Conservation (phyloP, 2,888 invertebrate genomes). For the Thymelicus sylvestris region DNA sequence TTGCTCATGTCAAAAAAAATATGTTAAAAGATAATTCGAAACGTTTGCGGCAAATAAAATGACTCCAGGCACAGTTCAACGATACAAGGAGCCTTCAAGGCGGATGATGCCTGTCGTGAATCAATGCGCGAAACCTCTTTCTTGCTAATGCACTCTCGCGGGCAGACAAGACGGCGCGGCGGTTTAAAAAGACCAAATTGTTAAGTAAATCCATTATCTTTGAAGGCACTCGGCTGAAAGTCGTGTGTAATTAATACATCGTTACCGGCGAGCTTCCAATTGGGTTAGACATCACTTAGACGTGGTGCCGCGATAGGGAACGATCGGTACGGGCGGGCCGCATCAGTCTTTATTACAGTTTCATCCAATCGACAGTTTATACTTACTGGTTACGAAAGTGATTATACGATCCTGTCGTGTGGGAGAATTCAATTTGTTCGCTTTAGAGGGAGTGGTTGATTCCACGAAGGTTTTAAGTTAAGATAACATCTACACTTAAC, state of each 20-base stretch:
- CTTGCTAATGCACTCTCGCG: slow-evolving; percentile 55
- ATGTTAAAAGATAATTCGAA: slow-evolving; percentile 19
- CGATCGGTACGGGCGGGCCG: slow-evolving; percentile 16
- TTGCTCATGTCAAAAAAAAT: neutral
- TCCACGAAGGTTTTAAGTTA: slow-evolving; percentile 59
- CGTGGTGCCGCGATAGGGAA: slow-evolving; percentile 3
- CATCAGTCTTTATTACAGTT: slow-evolving; percentile 25
- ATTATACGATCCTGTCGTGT: slow-evolving; percentile 53
- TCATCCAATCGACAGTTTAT: slow-evolving; percentile 41
- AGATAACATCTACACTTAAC: slow-evolving; percentile 68
- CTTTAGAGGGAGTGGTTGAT: slow-evolving; percentile 64
- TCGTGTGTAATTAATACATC: slow-evolving; percentile 16
- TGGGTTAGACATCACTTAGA: slow-evolving; percentile 20
- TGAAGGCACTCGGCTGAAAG: slow-evolving; percentile 15
- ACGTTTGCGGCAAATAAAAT: slow-evolving; percentile 6
- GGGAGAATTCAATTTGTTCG: slow-evolving; percentile 72
- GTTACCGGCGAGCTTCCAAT: slow-evolving; percentile 7
- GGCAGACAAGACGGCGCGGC: slow-evolving; percentile 40
- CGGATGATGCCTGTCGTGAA: slow-evolving; percentile 55
- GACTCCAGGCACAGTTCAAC: slow-evolving; percentile 44
- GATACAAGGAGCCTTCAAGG: slow-evolving; percentile 55
- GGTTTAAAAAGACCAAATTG: slow-evolving; percentile 35
- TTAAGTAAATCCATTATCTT: slow-evolving; percentile 43
- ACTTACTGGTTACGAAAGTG: slow-evolving; percentile 58
- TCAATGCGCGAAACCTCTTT: slow-evolving; percentile 51